Evolutionary conservation across 1,140 invertebrate species (phyloP).

Genomic region (Propsilocerus akamusi): DNA sequence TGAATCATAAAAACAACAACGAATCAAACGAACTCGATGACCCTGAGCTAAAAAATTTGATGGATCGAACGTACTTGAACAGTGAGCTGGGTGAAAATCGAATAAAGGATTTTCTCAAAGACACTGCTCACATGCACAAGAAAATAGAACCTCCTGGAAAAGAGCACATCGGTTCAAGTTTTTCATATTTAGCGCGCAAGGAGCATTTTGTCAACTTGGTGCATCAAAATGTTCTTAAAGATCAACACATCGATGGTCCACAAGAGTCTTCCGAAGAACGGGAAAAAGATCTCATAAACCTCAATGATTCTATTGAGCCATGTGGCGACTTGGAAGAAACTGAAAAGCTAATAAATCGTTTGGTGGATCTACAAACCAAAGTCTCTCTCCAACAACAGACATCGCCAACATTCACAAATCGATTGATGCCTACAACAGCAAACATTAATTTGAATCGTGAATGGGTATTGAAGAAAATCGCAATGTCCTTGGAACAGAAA

Average conservation of each 20-base stretch:
- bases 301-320: slow-evolving; percentile 11
- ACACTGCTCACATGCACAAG: slow-evolving; percentile 22
- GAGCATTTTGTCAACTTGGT: slow-evolving; percentile 24
- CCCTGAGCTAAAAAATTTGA: slow-evolving; percentile 15
- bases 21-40: slow-evolving; percentile 8
- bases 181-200: slow-evolving; percentile 21
- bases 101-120: slow-evolving; percentile 23
- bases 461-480: slow-evolving; percentile 90
- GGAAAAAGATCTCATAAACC: slow-evolving; percentile 5
- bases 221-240: slow-evolving; percentile 17
- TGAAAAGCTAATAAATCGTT: not conserved
- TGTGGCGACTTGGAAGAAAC: slow-evolving; percentile 12
- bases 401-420: slow-evolving; percentile 4
- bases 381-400: slow-evolving; percentile 21
- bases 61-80: slow-evolving; percentile 10
- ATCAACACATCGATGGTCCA: slow-evolving; percentile 1
- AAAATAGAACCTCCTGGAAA: slow-evolving; percentile 19
- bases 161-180: slow-evolving; percentile 14
- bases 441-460: slow-evolving; percentile 38
- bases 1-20: not conserved
- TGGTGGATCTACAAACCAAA: slow-evolving; percentile 18
- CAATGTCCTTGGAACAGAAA: slow-evolving; percentile 70
- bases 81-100: slow-evolving; percentile 20
- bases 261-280: slow-evolving; percentile 10
- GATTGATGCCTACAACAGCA: slow-evolving; percentile 6